Evolutionary conservation across 2,797 vertebrate species (phyloP).

Genomic region (Macrochelys suwanniensis): DNA sequence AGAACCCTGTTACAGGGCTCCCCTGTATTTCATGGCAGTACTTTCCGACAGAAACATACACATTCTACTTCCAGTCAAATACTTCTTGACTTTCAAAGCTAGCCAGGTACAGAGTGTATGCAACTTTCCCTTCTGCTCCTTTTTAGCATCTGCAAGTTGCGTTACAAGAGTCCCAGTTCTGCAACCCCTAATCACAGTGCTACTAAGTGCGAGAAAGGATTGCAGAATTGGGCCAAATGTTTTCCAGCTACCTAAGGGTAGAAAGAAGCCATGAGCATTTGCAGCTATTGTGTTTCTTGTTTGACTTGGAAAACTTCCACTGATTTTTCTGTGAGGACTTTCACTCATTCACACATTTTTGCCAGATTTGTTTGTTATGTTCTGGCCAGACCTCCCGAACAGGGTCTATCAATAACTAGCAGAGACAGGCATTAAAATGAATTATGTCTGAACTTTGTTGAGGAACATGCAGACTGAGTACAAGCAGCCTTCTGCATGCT

Average conservation of each 20-base stretch:
- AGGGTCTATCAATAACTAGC: too few species aligned
- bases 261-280: not conserved
- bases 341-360: not conserved
- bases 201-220: not conserved
- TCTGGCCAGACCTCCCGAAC: not conserved
- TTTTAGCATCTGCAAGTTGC: not conserved
- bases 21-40: not conserved
- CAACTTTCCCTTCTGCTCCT: not conserved
- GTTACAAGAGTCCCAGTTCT: not conserved
- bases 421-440: not conserved
- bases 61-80: not conserved
- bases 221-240: not conserved
- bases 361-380: not conserved
- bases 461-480: not conserved
- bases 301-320: not conserved
- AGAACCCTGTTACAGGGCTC: not conserved
- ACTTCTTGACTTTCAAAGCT: not conserved
- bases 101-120: not conserved
- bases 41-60: not conserved
- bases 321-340: not conserved
- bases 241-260: not conserved
- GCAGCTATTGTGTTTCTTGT: not conserved
- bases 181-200: not conserved
- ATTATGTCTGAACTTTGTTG: not conserved
- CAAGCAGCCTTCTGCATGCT: not conserved